These are phyloP conservation scores for Notospermus geniculatus DNA, from an alignment of 1,140 invertebrate genomes.

Conservation along the genomic window DNA sequence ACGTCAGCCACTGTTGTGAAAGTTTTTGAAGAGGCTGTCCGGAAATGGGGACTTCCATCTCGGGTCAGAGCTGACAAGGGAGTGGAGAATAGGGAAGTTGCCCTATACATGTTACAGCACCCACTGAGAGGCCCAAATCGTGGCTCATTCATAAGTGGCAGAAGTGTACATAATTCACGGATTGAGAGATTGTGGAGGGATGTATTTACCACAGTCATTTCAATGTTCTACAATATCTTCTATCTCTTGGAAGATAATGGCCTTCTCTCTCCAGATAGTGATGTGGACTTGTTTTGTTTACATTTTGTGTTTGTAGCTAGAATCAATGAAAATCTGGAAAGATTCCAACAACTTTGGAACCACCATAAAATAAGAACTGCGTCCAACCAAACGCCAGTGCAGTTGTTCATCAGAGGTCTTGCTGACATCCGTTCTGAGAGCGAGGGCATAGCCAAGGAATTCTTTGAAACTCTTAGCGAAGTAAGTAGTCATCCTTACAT, in stretches of 20 bases:
- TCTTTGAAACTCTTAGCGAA: no score
- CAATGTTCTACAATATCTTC: constrained; percentile 6
- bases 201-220: not conserved
- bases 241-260: not conserved
- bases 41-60: constrained; percentile 15
- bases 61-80: constrained; percentile 26
- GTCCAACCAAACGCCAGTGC: not conserved
- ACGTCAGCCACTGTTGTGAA: constrained; percentile 17
- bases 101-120: constrained; percentile 19
- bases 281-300: not conserved
- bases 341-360: not conserved
- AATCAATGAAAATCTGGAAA: not conserved
- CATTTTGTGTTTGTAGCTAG: not conserved
- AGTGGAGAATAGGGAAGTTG: constrained; percentile 26
- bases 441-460: no score
- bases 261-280: not conserved
- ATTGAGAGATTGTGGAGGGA: constrained; percentile 9
- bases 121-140: constrained; percentile 3
- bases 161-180: constrained; percentile 17
- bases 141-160: constrained; percentile 16
- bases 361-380: constrained; percentile 8
- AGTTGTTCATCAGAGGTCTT: constrained; percentile 4
- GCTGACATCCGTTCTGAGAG: no score
- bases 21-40: constrained; percentile 14
- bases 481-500: no score